Evolutionary conservation across 2,888 invertebrate genomes (phyloP).

Genomic region (Hypsopygia costalis): DNA sequence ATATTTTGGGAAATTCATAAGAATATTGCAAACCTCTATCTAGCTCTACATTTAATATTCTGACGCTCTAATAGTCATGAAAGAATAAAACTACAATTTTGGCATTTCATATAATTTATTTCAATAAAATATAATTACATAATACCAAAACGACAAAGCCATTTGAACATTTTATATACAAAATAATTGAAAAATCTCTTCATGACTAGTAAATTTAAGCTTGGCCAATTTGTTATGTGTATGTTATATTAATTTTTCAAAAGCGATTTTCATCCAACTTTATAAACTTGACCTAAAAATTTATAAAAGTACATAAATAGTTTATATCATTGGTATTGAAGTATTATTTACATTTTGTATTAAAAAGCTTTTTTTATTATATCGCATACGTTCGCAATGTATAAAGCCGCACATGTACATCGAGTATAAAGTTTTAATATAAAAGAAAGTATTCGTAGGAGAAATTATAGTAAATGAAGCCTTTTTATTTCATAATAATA

Average conservation of each 20-base stretch:
- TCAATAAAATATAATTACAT: slow-evolving; percentile 60
- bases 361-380: slow-evolving; percentile 42
- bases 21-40: no score
- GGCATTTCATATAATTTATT: slow-evolving; percentile 57
- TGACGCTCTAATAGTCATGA: no score
- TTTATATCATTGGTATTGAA: slow-evolving; percentile 17
- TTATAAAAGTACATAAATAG: slow-evolving; percentile 24
- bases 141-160: slow-evolving; percentile 48
- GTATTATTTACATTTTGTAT: slow-evolving; percentile 51
- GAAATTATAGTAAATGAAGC: slow-evolving; percentile 17
- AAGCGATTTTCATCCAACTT: not conserved
- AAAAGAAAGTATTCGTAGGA: slow-evolving; percentile 23
- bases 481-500: slow-evolving; percentile 22
- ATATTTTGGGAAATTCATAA: no score
- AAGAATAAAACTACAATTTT: slow-evolving; percentile 17
- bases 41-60: no score
- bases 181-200: slow-evolving; percentile 64
- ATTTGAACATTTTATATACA: slow-evolving; percentile 70
- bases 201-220: slow-evolving; percentile 66
- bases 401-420: slow-evolving; percentile 54
- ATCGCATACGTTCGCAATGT: slow-evolving; percentile 46
- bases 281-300: slow-evolving; percentile 17
- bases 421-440: slow-evolving; percentile 27
- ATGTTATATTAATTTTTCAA: slow-evolving; percentile 13
- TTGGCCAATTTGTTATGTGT: slow-evolving; percentile 49